phyloP scores from a whole-genome alignment of 2,113 vertebrate species.

The zebrafish (Danio rerio) region DNA sequence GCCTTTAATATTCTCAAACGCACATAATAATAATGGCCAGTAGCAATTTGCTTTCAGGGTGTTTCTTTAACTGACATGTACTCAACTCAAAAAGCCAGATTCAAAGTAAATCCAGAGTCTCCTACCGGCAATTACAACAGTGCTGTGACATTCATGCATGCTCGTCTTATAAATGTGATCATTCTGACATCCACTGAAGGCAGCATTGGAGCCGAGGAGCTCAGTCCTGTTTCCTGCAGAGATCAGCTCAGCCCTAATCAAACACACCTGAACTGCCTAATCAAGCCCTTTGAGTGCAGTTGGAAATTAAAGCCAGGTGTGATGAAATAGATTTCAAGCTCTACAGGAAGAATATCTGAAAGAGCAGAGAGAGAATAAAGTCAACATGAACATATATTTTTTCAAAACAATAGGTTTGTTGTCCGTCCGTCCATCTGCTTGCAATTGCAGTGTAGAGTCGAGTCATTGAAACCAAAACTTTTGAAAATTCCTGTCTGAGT shows the following conservation, averaged over 20 bases:
- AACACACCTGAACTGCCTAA: conserved; percentile 30
- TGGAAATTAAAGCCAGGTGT: conserved; percentile 30
- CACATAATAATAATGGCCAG: background rate
- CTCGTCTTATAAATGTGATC: conserved; percentile 23
- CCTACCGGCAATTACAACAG: conserved; percentile 18
- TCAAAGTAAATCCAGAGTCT: conserved; percentile 1
- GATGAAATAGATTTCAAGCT: background rate
- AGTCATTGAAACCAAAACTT: too few relatives aligned
- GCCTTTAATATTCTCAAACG: too few relatives aligned
- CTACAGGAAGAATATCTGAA: background rate
- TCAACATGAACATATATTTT: too few relatives aligned
- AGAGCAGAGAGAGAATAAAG: background rate
- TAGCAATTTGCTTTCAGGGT: background rate
- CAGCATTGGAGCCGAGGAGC: background rate
- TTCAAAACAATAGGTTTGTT: too few relatives aligned
- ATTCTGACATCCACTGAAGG: background rate
- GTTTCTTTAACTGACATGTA: background rate
- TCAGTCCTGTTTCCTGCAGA: conserved; percentile 8
- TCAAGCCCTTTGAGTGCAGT: background rate
- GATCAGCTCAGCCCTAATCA: conserved; percentile 35
- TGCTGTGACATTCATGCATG: background rate
- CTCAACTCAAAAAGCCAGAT: background rate
- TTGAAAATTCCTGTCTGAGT: too few relatives aligned
- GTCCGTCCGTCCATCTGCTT: too few relatives aligned
- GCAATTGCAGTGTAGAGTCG: too few relatives aligned